Evolutionary conservation across 2,797 vertebrate species (phyloP).

Genomic region (Takifugu rubripes): DNA sequence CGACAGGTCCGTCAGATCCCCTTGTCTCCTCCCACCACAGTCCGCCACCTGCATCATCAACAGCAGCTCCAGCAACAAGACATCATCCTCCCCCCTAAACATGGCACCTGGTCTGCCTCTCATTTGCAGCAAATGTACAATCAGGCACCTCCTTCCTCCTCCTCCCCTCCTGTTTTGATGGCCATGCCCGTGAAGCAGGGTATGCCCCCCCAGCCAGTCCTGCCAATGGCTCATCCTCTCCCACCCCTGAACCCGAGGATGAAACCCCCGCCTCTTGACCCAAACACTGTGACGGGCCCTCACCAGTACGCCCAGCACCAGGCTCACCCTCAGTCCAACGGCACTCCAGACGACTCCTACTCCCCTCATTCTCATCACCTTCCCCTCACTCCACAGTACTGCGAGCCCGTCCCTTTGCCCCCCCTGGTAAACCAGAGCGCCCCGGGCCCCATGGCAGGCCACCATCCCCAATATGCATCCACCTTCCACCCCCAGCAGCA

Average conservation of each 20-base stretch:
- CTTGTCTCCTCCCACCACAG: conserved; percentile 76
- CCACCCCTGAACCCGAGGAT: conserved; percentile 71
- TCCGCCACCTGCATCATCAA: conserved; percentile 60
- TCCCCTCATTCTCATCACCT: conserved; percentile 65
- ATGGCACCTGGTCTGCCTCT: conserved; percentile 78
- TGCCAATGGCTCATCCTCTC: conserved; percentile 77
- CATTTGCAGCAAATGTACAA: conserved; percentile 74
- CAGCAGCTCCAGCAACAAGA: conserved; percentile 63
- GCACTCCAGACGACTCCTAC: conserved; percentile 70
- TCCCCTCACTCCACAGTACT: conserved; percentile 64
- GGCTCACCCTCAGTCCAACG: conserved; percentile 63
- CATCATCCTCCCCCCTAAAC: conserved; percentile 69
- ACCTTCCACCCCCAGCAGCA: conserved; percentile 76
- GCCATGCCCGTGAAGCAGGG: conserved; percentile 71
- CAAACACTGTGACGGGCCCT: conserved; percentile 24
- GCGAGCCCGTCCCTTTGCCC: conserved; percentile 73
- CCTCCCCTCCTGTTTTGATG: conserved; percentile 74
- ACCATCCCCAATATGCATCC: conserved; percentile 67
- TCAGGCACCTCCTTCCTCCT: conserved; percentile 69
- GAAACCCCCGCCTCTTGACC: conserved; percentile 72
- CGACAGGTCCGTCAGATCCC: conserved; percentile 81
- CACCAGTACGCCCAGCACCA: conserved; percentile 63
- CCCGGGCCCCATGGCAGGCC: conserved; percentile 65
- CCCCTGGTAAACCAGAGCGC: conserved; percentile 60
- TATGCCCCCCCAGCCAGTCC: conserved; percentile 61